These are phyloP conservation scores for Drosophila paranaensis DNA, from an alignment of 2,888 invertebrate genomes.

Conservation along the genomic window DNA sequence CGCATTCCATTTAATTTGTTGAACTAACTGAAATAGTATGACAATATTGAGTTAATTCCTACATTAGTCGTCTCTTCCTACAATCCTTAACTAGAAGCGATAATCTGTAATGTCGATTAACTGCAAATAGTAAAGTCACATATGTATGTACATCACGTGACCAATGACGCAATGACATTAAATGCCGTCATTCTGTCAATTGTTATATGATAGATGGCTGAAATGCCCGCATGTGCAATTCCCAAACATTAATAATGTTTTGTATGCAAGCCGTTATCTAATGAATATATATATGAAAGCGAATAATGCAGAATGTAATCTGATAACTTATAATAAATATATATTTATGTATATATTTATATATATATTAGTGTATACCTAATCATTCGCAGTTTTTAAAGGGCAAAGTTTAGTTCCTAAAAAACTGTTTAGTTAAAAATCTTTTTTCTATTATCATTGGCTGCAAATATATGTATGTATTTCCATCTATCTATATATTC, in stretches of 20 bases:
- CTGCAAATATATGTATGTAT: background rate
- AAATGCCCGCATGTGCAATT: background rate
- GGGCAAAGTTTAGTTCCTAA: background rate
- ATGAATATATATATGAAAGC: background rate
- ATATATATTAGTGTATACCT: background rate
- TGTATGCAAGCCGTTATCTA: background rate
- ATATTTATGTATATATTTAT: background rate
- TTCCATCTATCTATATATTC: background rate
- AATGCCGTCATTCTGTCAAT: conserved; percentile 2
- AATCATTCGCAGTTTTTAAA: background rate
- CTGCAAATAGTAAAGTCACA: background rate
- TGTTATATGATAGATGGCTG: background rate
- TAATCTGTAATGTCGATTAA: conserved; percentile 12
- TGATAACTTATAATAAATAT: background rate
- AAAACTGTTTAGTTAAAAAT: background rate
- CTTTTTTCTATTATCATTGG: background rate
- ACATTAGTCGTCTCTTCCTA: background rate
- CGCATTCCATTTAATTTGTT: background rate
- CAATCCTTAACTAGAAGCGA: background rate
- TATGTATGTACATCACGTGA: background rate
- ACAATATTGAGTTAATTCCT: background rate
- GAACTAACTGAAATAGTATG: background rate
- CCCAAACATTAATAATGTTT: background rate
- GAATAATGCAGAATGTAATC: background rate
- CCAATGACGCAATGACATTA: background rate